Base-by-base conservation (phyloP, 1,140 invertebrate genomes). In the Tachypleus tridentatus region DNA sequence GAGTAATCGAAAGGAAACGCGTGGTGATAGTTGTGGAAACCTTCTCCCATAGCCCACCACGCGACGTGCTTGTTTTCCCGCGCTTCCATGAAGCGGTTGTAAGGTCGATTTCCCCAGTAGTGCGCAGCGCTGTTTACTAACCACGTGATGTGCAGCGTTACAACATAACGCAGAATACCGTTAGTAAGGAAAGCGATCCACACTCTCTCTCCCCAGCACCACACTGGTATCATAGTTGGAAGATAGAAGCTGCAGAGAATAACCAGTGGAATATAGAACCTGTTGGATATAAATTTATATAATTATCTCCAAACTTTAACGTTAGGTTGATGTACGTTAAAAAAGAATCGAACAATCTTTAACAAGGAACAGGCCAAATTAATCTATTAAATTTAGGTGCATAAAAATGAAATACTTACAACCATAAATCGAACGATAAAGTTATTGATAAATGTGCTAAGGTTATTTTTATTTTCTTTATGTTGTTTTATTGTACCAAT, bases 21-120 rank as follows among this genome's bases (percentile, higher is more conserved):
- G 69, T 83, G 82, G 67, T 83, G 82, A 72, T 80, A 83, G 71
- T 82, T 82, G 70, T 82, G 81, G 67, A 79, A 81, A 11, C 81
- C 81, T 72, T 82, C 80, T 3, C 80, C 81, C 4, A 77, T 71
- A 4, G 80, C 76, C 49, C 75, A 70, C 7, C 80, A 69, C 0
- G 76, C 72, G 0, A 80, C 79, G 49, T 70, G 68, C 4, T 73
- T 62, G 67, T 78, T 80, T 67, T 82, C 78, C 3, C 71, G 72
- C 2, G 80, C 79, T 50, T 75, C 78, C 60, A 82, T 80, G 51
- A 70, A 66, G 49, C 72, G 70, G 69, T 81, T 79, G 64, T 81
- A 82, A 6, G 72, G 73, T 73, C 70, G 72, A 60, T 72, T 74
- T 7, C 79, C 79, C 73, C 74, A 79, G 65, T 77, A 69, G 67